Percentiles rank a stretch among this genome's conserved stretches.
Conservation (phyloP, 2,113 vertebrate species). For the Dascyllus trimaculatus region DNA sequence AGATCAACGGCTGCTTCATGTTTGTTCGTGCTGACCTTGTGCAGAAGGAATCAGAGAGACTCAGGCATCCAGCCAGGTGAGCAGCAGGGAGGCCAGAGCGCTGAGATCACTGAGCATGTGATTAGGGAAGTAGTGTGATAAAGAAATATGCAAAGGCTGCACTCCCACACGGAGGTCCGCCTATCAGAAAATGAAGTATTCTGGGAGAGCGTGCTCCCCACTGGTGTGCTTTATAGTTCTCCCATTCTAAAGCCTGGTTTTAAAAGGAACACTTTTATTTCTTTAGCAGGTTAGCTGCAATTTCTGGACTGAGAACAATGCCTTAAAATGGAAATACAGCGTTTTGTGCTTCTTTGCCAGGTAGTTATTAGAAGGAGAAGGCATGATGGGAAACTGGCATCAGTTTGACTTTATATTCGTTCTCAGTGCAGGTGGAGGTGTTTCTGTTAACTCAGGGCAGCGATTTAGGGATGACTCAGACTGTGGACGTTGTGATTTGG, state of each 20-base stretch:
- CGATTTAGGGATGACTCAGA: too few species aligned
- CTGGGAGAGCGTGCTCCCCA: background rate
- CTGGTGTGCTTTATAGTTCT: background rate
- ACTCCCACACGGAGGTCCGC: background rate
- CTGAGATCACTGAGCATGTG: slow-evolving; percentile 29
- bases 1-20: background rate
- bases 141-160: slow-evolving; percentile 14
- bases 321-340: too few species aligned
- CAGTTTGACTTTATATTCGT: too few species aligned
- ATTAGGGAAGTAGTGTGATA: slow-evolving; percentile 30
- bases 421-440: too few species aligned
- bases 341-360: too few species aligned
- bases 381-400: too few species aligned
- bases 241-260: background rate
- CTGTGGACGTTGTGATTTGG: too few species aligned
- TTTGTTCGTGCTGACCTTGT: slow-evolving; percentile 40
- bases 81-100: slow-evolving; percentile 30
- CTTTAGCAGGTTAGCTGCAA: too few species aligned
- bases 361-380: too few species aligned
- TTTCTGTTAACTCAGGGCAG: too few species aligned
- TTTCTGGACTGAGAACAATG: too few species aligned
- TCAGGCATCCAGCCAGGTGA: slow-evolving; percentile 21
- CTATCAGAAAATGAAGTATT: background rate
- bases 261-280: too few species aligned
- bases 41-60: slow-evolving; percentile 11